Percentiles rank a stretch among this genome's conserved stretches.
Evolutionary conservation across 2,888 invertebrate genomes (phyloP).

Genomic region (Achlya flavicornis): DNA sequence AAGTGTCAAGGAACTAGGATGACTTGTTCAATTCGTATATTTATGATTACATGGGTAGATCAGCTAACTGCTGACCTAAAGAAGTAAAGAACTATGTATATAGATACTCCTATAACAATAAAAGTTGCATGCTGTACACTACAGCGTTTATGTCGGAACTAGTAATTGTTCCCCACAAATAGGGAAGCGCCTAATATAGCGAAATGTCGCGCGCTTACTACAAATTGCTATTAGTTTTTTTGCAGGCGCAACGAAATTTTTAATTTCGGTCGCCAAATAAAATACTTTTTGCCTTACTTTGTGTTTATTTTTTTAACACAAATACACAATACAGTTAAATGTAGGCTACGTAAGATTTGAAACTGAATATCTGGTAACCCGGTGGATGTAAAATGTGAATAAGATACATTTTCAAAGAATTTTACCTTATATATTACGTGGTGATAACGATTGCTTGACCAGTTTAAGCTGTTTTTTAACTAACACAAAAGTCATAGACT

Average conservation of each 20-base stretch:
- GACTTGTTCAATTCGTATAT: too few species aligned
- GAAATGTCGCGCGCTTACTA: slow-evolving; percentile 42
- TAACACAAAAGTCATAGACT: too few species aligned
- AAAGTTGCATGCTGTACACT: slow-evolving; percentile 10
- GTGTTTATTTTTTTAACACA: slow-evolving; percentile 8
- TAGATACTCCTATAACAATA: background rate
- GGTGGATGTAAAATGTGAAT: background rate
- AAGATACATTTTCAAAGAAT: too few species aligned
- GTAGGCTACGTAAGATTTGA: background rate
- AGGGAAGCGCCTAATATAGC: slow-evolving; percentile 53
- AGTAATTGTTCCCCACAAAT: slow-evolving; percentile 40
- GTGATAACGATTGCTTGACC: too few species aligned
- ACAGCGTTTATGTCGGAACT: slow-evolving; percentile 21
- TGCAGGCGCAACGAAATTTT: slow-evolving; percentile 44
- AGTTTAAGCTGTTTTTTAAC: too few species aligned
- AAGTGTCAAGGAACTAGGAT: too few species aligned
- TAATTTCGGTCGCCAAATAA: slow-evolving; percentile 33
- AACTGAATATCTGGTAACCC: background rate
- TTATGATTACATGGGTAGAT: background rate
- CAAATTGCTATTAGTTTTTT: slow-evolving; percentile 55
- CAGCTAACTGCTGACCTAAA: background rate
- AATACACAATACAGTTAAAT: slow-evolving; percentile 5
- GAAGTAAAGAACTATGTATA: background rate
- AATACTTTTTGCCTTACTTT: background rate
- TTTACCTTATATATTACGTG: too few species aligned